Evolutionary conservation across 2,113 vertebrate genomes (phyloP).

Genomic region (Atherinomorus stipes): DNA sequence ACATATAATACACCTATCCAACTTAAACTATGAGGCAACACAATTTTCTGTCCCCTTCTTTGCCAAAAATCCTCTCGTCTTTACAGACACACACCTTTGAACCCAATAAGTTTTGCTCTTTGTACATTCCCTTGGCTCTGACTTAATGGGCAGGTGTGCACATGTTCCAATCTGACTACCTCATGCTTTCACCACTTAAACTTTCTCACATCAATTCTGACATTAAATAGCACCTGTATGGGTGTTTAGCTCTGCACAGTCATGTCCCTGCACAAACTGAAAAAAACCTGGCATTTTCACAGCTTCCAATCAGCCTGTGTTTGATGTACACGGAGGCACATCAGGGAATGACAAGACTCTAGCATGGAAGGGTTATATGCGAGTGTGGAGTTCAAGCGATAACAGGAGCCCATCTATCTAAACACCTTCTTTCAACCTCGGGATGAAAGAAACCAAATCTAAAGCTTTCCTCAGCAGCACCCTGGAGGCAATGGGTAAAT

Average conservation of each 20-base stretch:
- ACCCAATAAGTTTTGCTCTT: conserved; percentile 50
- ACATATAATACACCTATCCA: conserved; percentile 22
- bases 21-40: conserved; percentile 15
- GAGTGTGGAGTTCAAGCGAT: conserved; percentile 25
- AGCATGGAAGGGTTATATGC: conserved; percentile 14
- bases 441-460: neutral
- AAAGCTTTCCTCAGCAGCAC: neutral
- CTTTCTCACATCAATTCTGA: conserved; percentile 48
- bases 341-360: neutral
- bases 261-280: neutral
- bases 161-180: conserved; percentile 59
- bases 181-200: conserved; percentile 48
- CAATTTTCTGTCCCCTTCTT: neutral
- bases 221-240: conserved; percentile 46
- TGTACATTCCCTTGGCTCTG: conserved; percentile 57
- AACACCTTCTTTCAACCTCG: neutral
- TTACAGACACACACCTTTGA: conserved; percentile 39
- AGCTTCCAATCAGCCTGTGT: neutral
- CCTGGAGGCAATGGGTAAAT: conserved; percentile 16
- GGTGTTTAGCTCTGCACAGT: neutral
- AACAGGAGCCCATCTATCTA: conserved; percentile 13
- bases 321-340: conserved; percentile 21
- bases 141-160: conserved; percentile 73
- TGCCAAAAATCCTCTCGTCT: neutral
- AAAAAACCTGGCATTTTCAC: neutral